Evolutionary conservation across 2,113 vertebrate species (phyloP).

Genomic region (Esox niger): DNA sequence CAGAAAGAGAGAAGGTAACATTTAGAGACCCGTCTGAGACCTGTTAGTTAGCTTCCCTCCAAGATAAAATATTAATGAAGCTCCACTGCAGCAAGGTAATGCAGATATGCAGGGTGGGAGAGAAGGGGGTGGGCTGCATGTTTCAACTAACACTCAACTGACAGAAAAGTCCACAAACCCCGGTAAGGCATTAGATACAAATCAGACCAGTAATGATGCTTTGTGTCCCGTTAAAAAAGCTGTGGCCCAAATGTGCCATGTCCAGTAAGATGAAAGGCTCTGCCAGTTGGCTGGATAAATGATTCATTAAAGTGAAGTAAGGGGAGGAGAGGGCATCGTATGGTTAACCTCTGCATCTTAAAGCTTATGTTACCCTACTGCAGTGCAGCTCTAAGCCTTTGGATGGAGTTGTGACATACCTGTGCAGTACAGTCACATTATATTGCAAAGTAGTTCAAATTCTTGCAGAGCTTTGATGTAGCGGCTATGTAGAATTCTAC

Average conservation of each 20-base stretch:
- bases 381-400: not conserved
- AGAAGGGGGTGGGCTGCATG: constrained; percentile 25
- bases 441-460: not conserved
- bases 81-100: constrained; percentile 32
- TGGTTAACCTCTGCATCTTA: constrained; percentile 25
- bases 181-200: not conserved
- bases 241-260: constrained; percentile 11
- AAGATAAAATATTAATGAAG: constrained; percentile 59
- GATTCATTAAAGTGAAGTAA: constrained; percentile 26
- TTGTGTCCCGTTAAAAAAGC: not conserved
- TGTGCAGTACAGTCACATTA: not conserved
- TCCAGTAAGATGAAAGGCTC: constrained; percentile 27
- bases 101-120: constrained; percentile 14
- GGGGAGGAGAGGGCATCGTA: not conserved
- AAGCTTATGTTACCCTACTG: constrained; percentile 14
- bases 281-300: constrained; percentile 30
- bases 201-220: not conserved
- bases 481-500: not conserved
- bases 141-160: constrained; percentile 40
- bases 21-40: not conserved
- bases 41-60: constrained; percentile 16
- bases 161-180: not conserved
- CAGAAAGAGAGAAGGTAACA: not conserved
- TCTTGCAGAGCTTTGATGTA: not conserved
- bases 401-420: not conserved